A percentile compares a stretch with the other conserved stretches of the same genome.
Conservation (phyloP, 2,797 vertebrate genomes). For the Bradypodion pumilum region DNA sequence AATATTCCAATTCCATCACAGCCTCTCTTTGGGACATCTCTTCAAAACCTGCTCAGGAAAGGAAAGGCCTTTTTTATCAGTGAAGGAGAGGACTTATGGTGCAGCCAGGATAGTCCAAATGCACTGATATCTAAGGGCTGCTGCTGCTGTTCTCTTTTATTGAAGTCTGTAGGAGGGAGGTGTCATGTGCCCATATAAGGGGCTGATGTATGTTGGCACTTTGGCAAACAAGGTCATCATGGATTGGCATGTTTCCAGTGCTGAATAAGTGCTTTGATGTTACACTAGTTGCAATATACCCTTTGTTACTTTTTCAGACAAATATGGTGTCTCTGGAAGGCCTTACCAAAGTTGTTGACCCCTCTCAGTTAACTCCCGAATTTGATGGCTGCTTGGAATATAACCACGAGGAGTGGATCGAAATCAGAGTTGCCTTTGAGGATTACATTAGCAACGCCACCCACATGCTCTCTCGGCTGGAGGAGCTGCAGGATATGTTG, state of each 20-base stretch:
- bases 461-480: conserved; percentile 93
- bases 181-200: neutral
- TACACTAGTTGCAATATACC: neutral
- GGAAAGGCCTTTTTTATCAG: neutral
- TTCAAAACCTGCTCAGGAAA: neutral
- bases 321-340: conserved; percentile 99
- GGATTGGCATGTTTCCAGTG: no score
- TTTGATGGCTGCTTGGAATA: conserved; percentile 98
- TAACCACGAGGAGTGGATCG: conserved; percentile 99
- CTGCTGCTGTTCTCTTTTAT: no score
- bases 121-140: no score
- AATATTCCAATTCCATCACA: no score
- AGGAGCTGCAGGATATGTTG: conserved; percentile 96
- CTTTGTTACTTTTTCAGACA: conserved; percentile 80
- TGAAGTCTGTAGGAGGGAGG: neutral
- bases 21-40: neutral
- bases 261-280: neutral
- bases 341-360: conserved; percentile 97
- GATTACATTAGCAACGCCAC: conserved; percentile 95
- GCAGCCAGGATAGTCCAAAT: neutral
- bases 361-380: conserved; percentile 95
- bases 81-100: neutral
- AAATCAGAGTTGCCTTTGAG: conserved; percentile 96
- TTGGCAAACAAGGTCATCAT: neutral
- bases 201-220: neutral